Evolutionary conservation across 2,797 vertebrate species (phyloP), one percentile per base, ranked within the genome.

Genomic region (Anniella stebbinsi): DNA sequence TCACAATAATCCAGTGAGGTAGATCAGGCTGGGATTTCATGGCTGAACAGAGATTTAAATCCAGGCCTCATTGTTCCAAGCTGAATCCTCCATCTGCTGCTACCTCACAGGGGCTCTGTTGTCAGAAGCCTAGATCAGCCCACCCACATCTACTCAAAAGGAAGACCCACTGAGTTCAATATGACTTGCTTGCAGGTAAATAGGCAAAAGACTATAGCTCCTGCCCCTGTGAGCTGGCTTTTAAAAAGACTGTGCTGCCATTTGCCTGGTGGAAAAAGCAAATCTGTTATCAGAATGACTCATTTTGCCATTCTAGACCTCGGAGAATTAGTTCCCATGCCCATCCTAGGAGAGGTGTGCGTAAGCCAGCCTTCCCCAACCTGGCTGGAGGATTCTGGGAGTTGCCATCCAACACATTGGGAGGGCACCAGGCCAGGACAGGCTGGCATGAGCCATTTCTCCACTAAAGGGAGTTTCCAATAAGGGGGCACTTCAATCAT

Each of bases 401-500:
- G 60, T 5, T 63, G 60, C 5, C 17, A 17, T 23, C 60, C 60
- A 63, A 63, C 60, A 23, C 21, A 25, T 63, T 4, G 15, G 60
- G 60, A 21, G 60, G 60, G 23, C 54, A 13, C 21, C 60, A 63
- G 60, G 60, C 3, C 23, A 21, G 60, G 60, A 3, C 6, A 63
- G 60, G 21, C 60, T 63, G 60, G 60, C 6, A 25, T 36, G 8
- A 17, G n/a, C 45, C n/a, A 45, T 76, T n/a, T 21, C 54, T 88
- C 69, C 25, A 13, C 25, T 48, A 28, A 25, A 18, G 41, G 33
- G 21, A 60, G 57, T 85, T 93, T 33, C 84, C 38, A 21, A 89
- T 41, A 60, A 93, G 93, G 76, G 38, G 70, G 81, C 5, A 2
- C 45, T 17, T 63, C 93, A 80, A 91, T 28, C 38, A 33, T 4